Evolutionary conservation across 2,888 invertebrate genomes (phyloP).

Genomic region (Hoplodrina blanda): DNA sequence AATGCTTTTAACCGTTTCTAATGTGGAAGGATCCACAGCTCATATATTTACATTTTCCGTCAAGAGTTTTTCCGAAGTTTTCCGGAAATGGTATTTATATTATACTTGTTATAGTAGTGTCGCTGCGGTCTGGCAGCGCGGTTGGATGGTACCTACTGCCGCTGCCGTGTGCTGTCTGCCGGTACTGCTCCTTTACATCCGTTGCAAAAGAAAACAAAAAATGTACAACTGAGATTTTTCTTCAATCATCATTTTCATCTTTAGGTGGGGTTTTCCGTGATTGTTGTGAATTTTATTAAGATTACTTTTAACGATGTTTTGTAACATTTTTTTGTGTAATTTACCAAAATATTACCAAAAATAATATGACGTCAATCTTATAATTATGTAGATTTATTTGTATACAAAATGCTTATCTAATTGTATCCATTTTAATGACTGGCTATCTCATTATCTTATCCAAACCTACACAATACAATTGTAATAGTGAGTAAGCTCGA

Average conservation of each 20-base stretch:
- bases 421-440: constrained; percentile 3
- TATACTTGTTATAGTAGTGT: background rate
- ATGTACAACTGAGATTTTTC: too few species aligned
- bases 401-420: background rate
- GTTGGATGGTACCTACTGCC: too few species aligned
- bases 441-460: constrained; percentile 16
- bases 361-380: background rate
- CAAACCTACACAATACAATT: background rate
- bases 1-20: constrained; percentile 88
- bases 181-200: background rate
- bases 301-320: too few species aligned
- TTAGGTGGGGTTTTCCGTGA: too few species aligned
- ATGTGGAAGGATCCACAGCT: constrained; percentile 78
- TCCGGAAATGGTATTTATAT: constrained; percentile 56
- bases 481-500: background rate
- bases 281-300: too few species aligned
- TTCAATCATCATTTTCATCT: too few species aligned
- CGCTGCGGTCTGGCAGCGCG: background rate
- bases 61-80: constrained; percentile 71
- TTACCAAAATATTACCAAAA: background rate
- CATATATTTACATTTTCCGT: constrained; percentile 77
- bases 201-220: background rate
- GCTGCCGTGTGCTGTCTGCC: background rate
- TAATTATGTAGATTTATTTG: background rate
- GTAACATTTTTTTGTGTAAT: too few species aligned